Conservation (phyloP, 2,797 vertebrate genomes). For the Chaenodraco wilsoni region DNA sequence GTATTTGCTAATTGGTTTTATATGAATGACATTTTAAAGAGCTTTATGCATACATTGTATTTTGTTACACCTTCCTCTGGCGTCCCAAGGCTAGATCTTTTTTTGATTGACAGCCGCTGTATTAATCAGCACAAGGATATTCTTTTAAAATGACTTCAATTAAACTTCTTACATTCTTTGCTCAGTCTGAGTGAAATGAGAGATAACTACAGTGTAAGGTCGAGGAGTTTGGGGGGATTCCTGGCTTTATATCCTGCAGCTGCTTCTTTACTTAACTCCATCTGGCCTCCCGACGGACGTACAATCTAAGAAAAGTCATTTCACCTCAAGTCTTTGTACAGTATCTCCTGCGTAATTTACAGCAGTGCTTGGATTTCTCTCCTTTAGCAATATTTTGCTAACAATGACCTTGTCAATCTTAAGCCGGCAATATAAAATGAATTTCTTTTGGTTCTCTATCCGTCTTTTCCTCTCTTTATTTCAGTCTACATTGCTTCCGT, state of each 20-base stretch:
- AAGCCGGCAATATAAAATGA: slow-evolving; percentile 6
- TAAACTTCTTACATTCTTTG: slow-evolving; percentile 1
- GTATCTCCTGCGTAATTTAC: slow-evolving; percentile 7
- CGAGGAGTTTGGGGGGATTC: slow-evolving; percentile 58
- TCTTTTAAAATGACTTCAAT: slow-evolving; percentile 24
- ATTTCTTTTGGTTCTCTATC: slow-evolving; percentile 7
- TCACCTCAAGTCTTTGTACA: neutral
- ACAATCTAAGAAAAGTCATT: slow-evolving; percentile 22
- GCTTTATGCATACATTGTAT: neutral
- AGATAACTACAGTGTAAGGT: neutral
- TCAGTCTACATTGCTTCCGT: slow-evolving; percentile 41
- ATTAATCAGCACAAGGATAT: slow-evolving; percentile 30
- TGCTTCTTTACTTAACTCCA: slow-evolving; percentile 62
- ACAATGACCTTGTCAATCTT: slow-evolving; percentile 26
- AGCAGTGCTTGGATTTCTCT: slow-evolving; percentile 3
- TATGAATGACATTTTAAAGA: neutral
- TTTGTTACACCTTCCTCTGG: slow-evolving; percentile 10
- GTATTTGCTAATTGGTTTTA: neutral
- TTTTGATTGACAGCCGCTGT: slow-evolving; percentile 16
- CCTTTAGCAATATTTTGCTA: neutral
- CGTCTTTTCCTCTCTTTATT: slow-evolving; percentile 10
- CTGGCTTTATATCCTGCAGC: slow-evolving; percentile 58
- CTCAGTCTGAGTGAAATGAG: slow-evolving; percentile 13
- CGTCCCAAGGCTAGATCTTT: neutral
- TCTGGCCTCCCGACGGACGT: slow-evolving; percentile 45